phyloP scores from a whole-genome alignment of 2,797 vertebrate genomes.

The Diglossa cyanea region DNA sequence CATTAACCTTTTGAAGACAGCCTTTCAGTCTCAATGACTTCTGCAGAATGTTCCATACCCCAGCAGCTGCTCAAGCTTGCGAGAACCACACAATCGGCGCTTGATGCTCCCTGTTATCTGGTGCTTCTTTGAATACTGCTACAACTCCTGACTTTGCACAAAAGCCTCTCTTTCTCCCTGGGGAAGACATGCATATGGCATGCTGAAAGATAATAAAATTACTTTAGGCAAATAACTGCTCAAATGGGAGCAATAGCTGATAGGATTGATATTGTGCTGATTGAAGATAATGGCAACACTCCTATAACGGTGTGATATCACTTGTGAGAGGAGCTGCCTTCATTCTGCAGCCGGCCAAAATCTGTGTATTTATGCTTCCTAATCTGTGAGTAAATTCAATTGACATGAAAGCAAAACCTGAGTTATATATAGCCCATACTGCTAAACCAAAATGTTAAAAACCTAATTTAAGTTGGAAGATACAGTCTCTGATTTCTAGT shows the following conservation, averaged over 20 bases:
- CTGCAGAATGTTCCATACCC: not conserved
- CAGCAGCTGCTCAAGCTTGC: not conserved
- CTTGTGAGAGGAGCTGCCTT: not conserved
- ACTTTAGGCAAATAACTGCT: not conserved
- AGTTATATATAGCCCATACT: not conserved
- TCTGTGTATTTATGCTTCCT: not conserved
- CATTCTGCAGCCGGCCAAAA: not conserved
- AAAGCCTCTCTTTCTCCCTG: not conserved
- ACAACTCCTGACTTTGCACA: not conserved
- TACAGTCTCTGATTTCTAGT: not conserved
- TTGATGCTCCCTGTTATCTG: not conserved
- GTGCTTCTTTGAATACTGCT: not conserved
- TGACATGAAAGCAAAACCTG: not conserved
- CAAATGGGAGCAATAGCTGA: conserved; percentile 9
- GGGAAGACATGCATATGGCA: not conserved
- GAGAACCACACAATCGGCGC: not conserved
- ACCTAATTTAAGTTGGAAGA: not conserved
- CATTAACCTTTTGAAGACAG: not conserved
- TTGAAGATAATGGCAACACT: not conserved
- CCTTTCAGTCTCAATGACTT: not conserved
- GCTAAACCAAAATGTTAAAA: not conserved
- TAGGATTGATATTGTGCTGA: not conserved
- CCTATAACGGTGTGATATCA: not conserved
- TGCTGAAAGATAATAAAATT: not conserved
- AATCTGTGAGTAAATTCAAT: not conserved